Evolutionary conservation across 2,888 invertebrate genomes (phyloP).

Genomic region (Idaea straminata): DNA sequence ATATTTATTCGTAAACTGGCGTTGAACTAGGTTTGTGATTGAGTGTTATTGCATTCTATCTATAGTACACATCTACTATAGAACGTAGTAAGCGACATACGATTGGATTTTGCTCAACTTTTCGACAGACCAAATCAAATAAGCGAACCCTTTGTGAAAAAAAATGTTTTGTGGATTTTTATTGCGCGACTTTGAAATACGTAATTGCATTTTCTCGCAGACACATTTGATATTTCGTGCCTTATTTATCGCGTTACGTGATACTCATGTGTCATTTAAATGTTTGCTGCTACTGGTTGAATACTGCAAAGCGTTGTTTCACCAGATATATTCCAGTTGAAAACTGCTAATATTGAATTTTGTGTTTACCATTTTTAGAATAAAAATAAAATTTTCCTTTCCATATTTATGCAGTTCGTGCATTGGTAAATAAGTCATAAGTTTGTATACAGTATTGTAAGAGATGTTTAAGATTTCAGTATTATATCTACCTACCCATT

Average conservation of each 20-base stretch:
- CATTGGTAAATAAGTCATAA: not conserved
- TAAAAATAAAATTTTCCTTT: not conserved
- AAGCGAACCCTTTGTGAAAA: conserved; percentile 29
- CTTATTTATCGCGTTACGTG: conserved; percentile 29
- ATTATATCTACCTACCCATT: too few relatives aligned
- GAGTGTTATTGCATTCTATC: conserved; percentile 27
- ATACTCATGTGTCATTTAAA: conserved; percentile 15
- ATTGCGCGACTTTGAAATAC: conserved; percentile 30
- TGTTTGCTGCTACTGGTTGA: conserved; percentile 10
- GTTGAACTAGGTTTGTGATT: conserved; percentile 23
- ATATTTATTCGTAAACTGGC: conserved; percentile 22
- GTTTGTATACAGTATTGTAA: not conserved
- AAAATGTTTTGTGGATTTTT: conserved; percentile 30
- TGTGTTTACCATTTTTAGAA: not conserved
- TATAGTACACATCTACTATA: conserved; percentile 7
- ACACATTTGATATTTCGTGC: conserved; percentile 32
- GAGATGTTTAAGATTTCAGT: not conserved
- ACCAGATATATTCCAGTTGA: conserved; percentile 1
- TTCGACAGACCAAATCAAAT: conserved; percentile 32
- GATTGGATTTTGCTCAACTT: conserved; percentile 28
- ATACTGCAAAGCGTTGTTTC: not conserved
- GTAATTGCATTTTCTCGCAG: conserved; percentile 33
- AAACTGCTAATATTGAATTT: not conserved
- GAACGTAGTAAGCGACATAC: conserved; percentile 9
- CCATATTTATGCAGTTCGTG: not conserved